These are phyloP conservation scores for Crossocerus cetratus DNA, from an alignment of 2,888 invertebrate species.

Conservation along the genomic window DNA sequence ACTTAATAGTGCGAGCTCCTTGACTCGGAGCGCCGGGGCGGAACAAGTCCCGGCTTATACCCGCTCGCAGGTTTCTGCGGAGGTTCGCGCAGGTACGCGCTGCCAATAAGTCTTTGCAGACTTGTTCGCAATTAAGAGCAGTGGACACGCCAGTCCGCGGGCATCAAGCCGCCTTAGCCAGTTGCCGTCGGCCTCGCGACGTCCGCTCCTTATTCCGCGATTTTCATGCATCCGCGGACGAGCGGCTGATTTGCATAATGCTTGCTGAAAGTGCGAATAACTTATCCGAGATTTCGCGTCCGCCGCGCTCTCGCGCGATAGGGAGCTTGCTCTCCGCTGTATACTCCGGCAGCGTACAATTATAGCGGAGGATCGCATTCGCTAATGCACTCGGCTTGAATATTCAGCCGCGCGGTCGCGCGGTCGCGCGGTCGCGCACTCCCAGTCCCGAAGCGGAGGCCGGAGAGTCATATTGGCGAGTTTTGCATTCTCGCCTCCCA, in stretches of 20 bases:
- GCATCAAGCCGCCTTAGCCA: conserved; percentile 17
- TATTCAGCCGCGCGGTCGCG: too few relatives aligned
- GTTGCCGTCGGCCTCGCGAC: neutral
- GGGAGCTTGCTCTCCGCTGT: neutral
- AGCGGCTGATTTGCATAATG: conserved; percentile 62
- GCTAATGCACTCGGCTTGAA: too few relatives aligned
- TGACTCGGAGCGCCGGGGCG: neutral
- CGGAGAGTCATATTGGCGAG: too few relatives aligned
- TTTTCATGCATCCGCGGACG: conserved; percentile 32
- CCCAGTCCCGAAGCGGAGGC: too few relatives aligned
- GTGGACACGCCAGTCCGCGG: conserved; percentile 8
- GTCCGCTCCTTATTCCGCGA: conserved; percentile 8
- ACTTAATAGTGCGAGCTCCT: conserved; percentile 17
- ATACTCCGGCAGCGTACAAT: too few relatives aligned
- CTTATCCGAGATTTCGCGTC: conserved; percentile 10
- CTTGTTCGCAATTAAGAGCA: conserved; percentile 15
- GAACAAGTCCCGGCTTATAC: too few relatives aligned
- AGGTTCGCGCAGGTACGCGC: neutral
- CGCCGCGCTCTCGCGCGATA: neutral
- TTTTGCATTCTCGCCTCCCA: too few relatives aligned
- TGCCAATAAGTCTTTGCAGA: neutral
- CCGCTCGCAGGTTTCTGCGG: neutral
- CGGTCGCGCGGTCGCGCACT: too few relatives aligned
- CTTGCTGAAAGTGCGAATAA: conserved; percentile 36
- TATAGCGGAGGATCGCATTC: too few relatives aligned